Evolutionary conservation across 2,797 vertebrate species (phyloP).

Genomic region (Chrysocyon brachyurus): DNA sequence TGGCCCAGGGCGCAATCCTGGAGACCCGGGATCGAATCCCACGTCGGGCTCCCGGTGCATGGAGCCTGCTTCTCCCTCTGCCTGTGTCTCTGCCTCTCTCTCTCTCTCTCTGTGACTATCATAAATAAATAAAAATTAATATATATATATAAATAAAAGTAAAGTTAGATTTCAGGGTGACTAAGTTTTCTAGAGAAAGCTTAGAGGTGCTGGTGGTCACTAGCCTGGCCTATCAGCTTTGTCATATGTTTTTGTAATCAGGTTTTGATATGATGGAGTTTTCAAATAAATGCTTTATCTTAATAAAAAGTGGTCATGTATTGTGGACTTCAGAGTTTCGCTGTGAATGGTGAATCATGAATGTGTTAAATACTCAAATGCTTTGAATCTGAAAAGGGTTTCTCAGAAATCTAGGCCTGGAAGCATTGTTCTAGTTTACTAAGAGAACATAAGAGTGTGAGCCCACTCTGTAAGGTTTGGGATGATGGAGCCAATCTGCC

Average conservation of each 20-base stretch:
- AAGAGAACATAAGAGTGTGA: not conserved
- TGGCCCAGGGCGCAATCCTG: no score
- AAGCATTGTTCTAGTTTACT: not conserved
- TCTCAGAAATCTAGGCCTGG: constrained; percentile 7
- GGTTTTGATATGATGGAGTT: not conserved
- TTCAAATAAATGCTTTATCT: not conserved
- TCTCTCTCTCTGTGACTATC: no score
- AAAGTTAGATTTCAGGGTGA: not conserved
- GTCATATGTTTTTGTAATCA: constrained; percentile 34
- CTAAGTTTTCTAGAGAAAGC: not conserved
- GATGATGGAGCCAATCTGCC: not conserved
- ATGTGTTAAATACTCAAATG: not conserved
- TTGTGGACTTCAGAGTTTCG: not conserved
- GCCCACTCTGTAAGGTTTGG: not conserved
- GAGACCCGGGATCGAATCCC: no score
- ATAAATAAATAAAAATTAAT: no score
- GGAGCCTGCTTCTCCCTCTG: no score
- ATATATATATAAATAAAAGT: no score
- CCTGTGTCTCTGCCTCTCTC: no score
- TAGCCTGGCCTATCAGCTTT: not conserved
- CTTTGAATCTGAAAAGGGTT: constrained; percentile 40
- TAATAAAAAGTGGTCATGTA: constrained; percentile 23
- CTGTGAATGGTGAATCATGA: no score
- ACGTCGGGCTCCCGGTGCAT: no score
- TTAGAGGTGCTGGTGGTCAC: not conserved